A percentile compares a stretch with the other conserved stretches of the same genome.
Evolutionary conservation across 2,797 vertebrate genomes (phyloP).

Genomic region (Halcyon chelicuti): DNA sequence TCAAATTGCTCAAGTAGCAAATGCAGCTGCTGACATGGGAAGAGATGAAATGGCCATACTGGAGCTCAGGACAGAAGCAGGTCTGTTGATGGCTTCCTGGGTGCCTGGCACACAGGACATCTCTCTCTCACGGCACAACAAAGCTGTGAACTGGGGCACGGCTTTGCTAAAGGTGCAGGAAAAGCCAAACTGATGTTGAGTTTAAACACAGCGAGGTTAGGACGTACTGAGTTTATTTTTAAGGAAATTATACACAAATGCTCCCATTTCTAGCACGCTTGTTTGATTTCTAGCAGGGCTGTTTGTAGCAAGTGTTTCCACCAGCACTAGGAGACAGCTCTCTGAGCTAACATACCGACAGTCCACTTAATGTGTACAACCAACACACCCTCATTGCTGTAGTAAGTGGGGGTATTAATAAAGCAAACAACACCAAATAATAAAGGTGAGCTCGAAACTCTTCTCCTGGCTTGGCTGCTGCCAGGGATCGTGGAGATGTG

Average conservation of each 20-base stretch:
- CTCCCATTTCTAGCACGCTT: neutral
- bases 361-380: neutral
- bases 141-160: accelerated
- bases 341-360: neutral
- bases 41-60: neutral
- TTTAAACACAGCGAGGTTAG: neutral
- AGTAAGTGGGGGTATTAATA: neutral
- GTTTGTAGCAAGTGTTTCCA: neutral
- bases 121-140: accelerated
- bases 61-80: neutral
- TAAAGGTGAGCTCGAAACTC: neutral
- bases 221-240: neutral
- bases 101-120: neutral
- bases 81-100: neutral
- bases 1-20: neutral
- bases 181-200: neutral
- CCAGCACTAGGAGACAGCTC: neutral
- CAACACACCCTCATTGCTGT: neutral
- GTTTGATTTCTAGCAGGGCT: neutral
- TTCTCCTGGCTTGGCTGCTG: neutral
- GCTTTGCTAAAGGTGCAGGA: neutral
- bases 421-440: neutral
- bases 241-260: neutral
- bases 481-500: neutral
- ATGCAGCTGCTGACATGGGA: accelerated